phyloP scores from a whole-genome alignment of 2,797 vertebrate species.

The Buphagus erythrorhynchus region DNA sequence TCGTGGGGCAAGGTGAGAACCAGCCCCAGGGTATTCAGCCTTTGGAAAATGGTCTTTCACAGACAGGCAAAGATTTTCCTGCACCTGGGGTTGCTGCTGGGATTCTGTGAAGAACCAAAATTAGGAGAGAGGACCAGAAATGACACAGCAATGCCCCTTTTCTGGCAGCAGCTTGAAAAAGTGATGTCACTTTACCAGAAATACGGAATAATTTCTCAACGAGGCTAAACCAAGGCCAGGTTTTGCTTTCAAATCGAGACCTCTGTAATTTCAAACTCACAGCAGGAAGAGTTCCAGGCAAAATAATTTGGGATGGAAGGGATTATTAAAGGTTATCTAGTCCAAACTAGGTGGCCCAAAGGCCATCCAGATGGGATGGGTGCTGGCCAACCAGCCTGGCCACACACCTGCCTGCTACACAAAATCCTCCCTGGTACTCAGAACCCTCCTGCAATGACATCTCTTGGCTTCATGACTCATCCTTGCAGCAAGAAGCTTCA shows the following conservation, averaged over 20 bases:
- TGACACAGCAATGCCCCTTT: not conserved
- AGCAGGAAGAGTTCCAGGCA: not conserved
- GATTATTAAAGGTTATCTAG: not conserved
- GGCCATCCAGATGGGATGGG: not conserved
- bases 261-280: fast-evolving
- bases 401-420: not conserved
- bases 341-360: not conserved
- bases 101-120: not conserved
- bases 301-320: not conserved
- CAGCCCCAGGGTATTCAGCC: not conserved
- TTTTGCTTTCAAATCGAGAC: not conserved
- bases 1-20: not conserved
- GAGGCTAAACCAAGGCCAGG: not conserved
- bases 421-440: not conserved
- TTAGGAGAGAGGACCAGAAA: not conserved
- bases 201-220: not conserved
- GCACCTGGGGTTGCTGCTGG: not conserved
- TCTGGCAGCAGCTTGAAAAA: not conserved
- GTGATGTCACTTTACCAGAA: not conserved
- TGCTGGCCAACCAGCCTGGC: not conserved
- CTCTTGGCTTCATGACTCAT: not conserved
- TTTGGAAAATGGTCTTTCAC: not conserved
- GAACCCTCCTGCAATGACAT: not conserved
- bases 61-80: not conserved
- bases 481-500: not conserved